These are phyloP conservation scores for Trileptium ribeirensis DNA, from an alignment of 2,888 invertebrate genomes.

Conservation along the genomic window DNA sequence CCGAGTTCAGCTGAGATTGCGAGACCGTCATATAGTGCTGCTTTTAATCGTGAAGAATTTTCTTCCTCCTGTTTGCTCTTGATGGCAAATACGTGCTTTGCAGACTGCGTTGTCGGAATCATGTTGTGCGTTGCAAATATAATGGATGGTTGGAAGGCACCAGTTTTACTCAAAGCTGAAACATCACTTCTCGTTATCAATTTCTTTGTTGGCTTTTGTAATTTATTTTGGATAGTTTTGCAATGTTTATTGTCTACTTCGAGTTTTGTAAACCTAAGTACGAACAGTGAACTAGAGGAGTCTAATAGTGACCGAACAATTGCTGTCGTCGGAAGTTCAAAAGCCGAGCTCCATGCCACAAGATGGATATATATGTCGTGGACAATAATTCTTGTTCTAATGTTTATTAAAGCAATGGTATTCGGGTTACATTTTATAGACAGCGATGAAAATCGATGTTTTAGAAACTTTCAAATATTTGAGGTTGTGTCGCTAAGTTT, in stretches of 20 bases:
- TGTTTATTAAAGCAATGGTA: constrained; percentile 3
- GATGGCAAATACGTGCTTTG: constrained; percentile 3
- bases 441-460: background rate
- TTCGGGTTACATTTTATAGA: constrained; percentile 2
- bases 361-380: background rate
- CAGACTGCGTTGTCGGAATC: constrained; percentile 2
- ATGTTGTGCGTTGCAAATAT: constrained; percentile 12
- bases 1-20: background rate
- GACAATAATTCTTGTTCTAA: background rate
- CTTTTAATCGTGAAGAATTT: background rate
- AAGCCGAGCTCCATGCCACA: too few relatives aligned
- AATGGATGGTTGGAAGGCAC: constrained; percentile 12
- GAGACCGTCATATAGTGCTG: background rate
- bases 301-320: background rate
- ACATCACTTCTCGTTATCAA: constrained; percentile 9
- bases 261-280: background rate
- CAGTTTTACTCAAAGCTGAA: constrained; percentile 1
- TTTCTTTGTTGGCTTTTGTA: background rate
- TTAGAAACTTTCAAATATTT: constrained; percentile 7
- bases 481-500: background rate
- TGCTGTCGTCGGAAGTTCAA: background rate
- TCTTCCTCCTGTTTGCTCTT: background rate
- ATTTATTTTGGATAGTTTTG: too few relatives aligned
- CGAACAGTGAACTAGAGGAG: too few relatives aligned
- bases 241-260: too few relatives aligned